Evolutionary conservation across 2,888 invertebrate species (phyloP).

Genomic region (Diaphora mendica): DNA sequence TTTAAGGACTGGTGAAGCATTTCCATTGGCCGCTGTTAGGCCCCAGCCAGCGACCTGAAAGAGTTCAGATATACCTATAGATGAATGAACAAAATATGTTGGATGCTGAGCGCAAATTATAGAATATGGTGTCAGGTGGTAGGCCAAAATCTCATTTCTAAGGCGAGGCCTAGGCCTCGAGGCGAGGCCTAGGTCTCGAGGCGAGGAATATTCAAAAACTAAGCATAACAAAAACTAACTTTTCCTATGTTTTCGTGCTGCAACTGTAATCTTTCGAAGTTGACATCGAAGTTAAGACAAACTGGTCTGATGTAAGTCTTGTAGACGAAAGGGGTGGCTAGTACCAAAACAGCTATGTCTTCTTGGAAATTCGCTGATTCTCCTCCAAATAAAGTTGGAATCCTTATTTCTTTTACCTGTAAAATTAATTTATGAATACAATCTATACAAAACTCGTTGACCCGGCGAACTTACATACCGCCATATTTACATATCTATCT

Average conservation of each 20-base stretch:
- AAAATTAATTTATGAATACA: not conserved
- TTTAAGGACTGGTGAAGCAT: not conserved
- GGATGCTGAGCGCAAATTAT: not conserved
- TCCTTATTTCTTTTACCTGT: slow-evolving; percentile 70
- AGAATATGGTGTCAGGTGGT: too few relatives aligned
- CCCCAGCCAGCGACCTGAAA: slow-evolving; percentile 5
- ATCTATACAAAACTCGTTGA: not conserved
- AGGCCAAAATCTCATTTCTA: too few relatives aligned
- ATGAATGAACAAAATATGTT: not conserved
- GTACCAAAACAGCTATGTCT: slow-evolving; percentile 83
- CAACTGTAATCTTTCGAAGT: not conserved
- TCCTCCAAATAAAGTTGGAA: slow-evolving; percentile 81
- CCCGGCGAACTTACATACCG: too few relatives aligned
- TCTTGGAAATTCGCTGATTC: slow-evolving; percentile 82
- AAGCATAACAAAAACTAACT: too few relatives aligned
- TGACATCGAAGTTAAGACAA: slow-evolving; percentile 72
- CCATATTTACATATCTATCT: too few relatives aligned
- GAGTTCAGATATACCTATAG: not conserved
- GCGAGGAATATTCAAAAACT: too few relatives aligned
- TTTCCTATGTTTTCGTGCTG: not conserved
- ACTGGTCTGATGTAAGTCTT: slow-evolving; percentile 76
- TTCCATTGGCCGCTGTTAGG: not conserved
- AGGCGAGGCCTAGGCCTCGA: too few relatives aligned
- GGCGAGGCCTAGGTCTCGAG: too few relatives aligned
- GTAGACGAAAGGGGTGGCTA: slow-evolving; percentile 69